These are phyloP conservation scores for Volucella inanis DNA, from an alignment of 2,888 invertebrate species.

Conservation along the genomic window DNA sequence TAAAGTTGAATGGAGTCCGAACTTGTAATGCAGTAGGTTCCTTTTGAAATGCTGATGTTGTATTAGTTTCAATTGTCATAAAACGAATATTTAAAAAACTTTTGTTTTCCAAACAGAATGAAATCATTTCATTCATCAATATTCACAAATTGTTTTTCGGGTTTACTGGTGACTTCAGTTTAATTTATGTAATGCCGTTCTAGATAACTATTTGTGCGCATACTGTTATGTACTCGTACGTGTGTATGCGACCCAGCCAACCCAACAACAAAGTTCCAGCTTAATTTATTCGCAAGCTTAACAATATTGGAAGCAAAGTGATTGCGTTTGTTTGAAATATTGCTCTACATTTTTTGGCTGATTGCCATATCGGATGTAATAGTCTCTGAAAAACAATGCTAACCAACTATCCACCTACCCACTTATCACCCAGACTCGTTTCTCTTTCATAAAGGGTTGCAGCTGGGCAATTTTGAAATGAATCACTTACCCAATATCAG, in stretches of 20 bases:
- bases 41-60: conserved; percentile 41
- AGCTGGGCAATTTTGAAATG: conserved; percentile 58
- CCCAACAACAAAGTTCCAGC: neutral
- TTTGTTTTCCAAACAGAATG: conserved; percentile 57
- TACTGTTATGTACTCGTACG: conserved; percentile 47
- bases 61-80: conserved; percentile 53
- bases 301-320: conserved; percentile 25
- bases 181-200: conserved; percentile 51
- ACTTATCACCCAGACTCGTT: neutral
- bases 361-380: conserved; percentile 16
- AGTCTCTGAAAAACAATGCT: conserved; percentile 1
- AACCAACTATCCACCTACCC: neutral
- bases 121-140: conserved; percentile 71
- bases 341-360: conserved; percentile 20
- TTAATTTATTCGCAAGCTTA: conserved; percentile 49
- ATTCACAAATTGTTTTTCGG: conserved; percentile 41
- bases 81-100: conserved; percentile 7
- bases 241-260: conserved; percentile 34
- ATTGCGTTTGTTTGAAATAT: conserved; percentile 44
- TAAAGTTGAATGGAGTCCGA: conserved; percentile 35
- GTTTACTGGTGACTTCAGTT: conserved; percentile 2
- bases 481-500: conserved; percentile 54
- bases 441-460: conserved; percentile 21
- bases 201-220: conserved; percentile 12
- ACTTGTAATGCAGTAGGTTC: conserved; percentile 1